Evolutionary conservation across 1,140 invertebrate genomes (phyloP).

Genomic region (Listronotus bonariensis): DNA sequence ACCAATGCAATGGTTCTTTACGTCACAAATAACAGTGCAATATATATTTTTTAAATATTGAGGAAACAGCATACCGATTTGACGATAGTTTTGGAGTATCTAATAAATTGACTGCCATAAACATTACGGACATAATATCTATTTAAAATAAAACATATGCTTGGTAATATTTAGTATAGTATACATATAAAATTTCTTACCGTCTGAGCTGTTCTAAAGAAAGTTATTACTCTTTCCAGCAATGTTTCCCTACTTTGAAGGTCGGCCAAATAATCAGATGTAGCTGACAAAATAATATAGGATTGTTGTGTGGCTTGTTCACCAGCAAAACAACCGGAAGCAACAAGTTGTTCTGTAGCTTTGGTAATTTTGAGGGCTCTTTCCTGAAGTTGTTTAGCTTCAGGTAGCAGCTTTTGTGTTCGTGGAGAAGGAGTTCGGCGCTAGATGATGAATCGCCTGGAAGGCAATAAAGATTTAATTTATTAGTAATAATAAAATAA

Average conservation of each 20-base stretch:
- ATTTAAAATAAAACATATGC: background rate
- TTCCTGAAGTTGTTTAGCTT: slow-evolving; percentile 78
- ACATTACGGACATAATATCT: no score
- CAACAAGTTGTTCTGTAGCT: slow-evolving; percentile 76
- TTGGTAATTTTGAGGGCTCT: slow-evolving; percentile 75
- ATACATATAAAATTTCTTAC: slow-evolving; percentile 56
- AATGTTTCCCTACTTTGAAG: slow-evolving; percentile 73
- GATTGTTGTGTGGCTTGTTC: slow-evolving; percentile 74
- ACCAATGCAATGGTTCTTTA: no score
- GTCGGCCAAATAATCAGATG: slow-evolving; percentile 74
- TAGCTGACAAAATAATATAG: slow-evolving; percentile 72
- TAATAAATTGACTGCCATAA: no score
- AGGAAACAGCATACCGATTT: no score
- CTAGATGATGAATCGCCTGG: slow-evolving; percentile 71
- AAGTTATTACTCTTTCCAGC: slow-evolving; percentile 70
- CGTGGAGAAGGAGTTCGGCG: slow-evolving; percentile 69
- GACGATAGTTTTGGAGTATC: no score
- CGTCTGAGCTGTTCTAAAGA: slow-evolving; percentile 74
- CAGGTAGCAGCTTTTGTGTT: slow-evolving; percentile 73
- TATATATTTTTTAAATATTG: no score
- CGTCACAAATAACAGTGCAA: no score
- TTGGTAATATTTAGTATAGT: background rate
- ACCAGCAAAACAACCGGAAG: slow-evolving; percentile 69
- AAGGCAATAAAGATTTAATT: slow-evolving; percentile 2
- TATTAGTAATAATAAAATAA: no score